phyloP scores from a whole-genome alignment of 1,140 invertebrate species.

The Ectropis grisescens region DNA sequence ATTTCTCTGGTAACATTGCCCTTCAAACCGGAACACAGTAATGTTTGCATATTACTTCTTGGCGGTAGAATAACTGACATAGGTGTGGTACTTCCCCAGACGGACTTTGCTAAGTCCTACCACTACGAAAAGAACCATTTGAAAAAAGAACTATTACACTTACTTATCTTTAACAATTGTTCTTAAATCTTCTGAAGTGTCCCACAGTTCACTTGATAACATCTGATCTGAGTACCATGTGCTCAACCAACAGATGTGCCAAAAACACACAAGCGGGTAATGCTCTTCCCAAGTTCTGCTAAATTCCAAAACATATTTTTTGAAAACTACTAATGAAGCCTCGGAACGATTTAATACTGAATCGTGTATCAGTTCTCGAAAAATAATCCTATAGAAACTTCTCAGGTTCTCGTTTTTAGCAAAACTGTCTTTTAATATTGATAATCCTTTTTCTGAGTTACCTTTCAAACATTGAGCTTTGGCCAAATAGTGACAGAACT shows the following conservation, averaged over 20 bases:
- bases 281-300: conserved; percentile 39
- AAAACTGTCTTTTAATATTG: conserved; percentile 37
- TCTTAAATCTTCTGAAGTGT: conserved; percentile 26
- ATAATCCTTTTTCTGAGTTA: conserved; percentile 50
- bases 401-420: conserved; percentile 30
- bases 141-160: too few species aligned
- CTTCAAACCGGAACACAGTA: too few species aligned
- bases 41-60: too few species aligned
- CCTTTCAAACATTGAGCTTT: conserved; percentile 56
- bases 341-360: conserved; percentile 50
- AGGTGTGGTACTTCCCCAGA: too few species aligned
- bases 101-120: too few species aligned
- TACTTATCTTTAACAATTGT: conserved; percentile 50
- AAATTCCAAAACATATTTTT: conserved; percentile 45
- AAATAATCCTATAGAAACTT: conserved; percentile 45
- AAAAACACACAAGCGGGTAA: conserved; percentile 52
- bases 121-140: too few species aligned
- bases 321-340: conserved; percentile 53
- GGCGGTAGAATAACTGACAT: too few species aligned
- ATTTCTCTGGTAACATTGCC: too few species aligned
- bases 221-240: conserved; percentile 60
- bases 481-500: conserved; percentile 48
- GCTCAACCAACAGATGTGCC: conserved; percentile 57
- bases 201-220: conserved; percentile 42
- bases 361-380: conserved; percentile 54